Percentiles rank a stretch among this genome's conserved stretches.
Evolutionary conservation across 2,888 invertebrate species (phyloP).

Genomic region (Cephalotes varians): DNA sequence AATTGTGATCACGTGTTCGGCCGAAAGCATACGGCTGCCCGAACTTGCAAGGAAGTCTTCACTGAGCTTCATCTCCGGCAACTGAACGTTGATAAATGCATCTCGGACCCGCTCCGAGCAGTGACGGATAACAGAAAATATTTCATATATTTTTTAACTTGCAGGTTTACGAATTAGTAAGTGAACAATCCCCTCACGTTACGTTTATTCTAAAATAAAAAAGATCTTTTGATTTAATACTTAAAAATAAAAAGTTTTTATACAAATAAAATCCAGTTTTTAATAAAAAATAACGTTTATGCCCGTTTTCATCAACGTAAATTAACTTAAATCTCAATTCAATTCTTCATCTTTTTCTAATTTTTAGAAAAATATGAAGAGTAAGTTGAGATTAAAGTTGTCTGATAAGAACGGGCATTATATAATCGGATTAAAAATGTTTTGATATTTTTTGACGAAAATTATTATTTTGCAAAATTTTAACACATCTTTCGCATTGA

Average conservation of each 20-base stretch:
- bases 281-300: not conserved
- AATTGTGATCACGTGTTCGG: constrained; percentile 17
- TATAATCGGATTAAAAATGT: not conserved
- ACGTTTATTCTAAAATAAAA: not conserved
- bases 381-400: too few species aligned
- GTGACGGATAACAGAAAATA: constrained; percentile 44
- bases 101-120: constrained; percentile 30
- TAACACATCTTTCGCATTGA: not conserved
- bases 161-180: not conserved
- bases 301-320: too few species aligned
- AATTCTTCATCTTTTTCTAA: too few species aligned
- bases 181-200: not conserved
- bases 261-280: not conserved
- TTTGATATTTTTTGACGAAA: not conserved
- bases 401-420: too few species aligned
- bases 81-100: constrained; percentile 52
- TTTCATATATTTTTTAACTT: constrained; percentile 16
- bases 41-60: constrained; percentile 18
- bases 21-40: not conserved
- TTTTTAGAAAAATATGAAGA: too few species aligned
- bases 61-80: constrained; percentile 38
- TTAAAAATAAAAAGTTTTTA: not conserved
- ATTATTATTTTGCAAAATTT: not conserved
- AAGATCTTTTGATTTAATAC: not conserved
- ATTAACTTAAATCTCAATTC: too few species aligned